phyloP scores from a whole-genome alignment of 92 coral and sea anemone genomes.

The Paragorgia papillata region DNA sequence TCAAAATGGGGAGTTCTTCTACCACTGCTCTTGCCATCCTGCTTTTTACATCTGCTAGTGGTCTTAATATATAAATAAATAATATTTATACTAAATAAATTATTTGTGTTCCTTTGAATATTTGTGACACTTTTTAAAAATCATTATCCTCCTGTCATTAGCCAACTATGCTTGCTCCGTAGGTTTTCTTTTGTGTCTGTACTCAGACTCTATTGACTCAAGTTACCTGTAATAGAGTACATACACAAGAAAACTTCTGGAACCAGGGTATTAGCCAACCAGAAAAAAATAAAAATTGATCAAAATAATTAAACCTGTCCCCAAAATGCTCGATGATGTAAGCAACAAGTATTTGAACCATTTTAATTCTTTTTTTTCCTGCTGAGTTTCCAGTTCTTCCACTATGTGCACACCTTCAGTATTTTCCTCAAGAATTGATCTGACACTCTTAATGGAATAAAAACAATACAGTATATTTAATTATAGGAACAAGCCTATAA shows the following conservation, averaged over 20 bases:
- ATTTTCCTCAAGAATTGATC: slow-evolving; percentile 10
- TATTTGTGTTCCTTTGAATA: no score
- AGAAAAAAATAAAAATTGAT: background rate
- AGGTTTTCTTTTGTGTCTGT: no score
- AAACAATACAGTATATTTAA: background rate
- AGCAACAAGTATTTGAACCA: slow-evolving; percentile 23
- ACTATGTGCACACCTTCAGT: slow-evolving; percentile 3
- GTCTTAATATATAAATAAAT: background rate
- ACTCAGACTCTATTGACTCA: background rate
- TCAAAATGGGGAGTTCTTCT: slow-evolving; percentile 1
- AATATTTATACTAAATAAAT: no score
- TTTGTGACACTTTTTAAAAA: no score
- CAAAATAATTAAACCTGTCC: slow-evolving; percentile 6
- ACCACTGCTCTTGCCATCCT: background rate
- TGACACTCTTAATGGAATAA: slow-evolving; percentile 11
- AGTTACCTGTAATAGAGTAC: no score
- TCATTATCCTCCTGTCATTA: no score
- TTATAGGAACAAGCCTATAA: background rate
- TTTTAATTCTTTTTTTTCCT: slow-evolving; percentile 14
- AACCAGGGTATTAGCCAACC: no score
- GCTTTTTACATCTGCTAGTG: background rate
- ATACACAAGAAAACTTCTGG: no score
- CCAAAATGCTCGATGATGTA: slow-evolving; percentile 16
- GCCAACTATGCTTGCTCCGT: no score
- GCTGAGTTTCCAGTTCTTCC: background rate